Evolutionary conservation across 1,140 invertebrate genomes (phyloP), one percentile per base, ranked within the genome.

Genomic region (Aradophagus sp.): DNA sequence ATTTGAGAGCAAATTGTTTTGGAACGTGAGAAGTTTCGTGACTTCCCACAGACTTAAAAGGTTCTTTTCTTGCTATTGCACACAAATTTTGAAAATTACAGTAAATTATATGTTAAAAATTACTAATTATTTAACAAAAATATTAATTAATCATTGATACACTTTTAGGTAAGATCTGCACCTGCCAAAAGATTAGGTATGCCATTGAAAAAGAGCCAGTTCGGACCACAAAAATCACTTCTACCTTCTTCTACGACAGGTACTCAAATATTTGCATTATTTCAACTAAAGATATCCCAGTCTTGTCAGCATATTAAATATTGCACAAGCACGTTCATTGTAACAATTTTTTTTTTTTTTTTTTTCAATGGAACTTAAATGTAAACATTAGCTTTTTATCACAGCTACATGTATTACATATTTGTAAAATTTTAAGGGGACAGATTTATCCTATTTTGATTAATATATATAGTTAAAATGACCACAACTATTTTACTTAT

Each of bases 151-250:
- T 39, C 16, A 15, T 13, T 29, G 19, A 1, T 52, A 11, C 48
- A 3, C 0, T 79, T 80, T 39, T 35, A 83, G 84, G 72, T 82
- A 14, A 84, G 77, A 63, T 83, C 84, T 12, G 82, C 83, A 34
- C 77, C 82, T n/a, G 74, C 78, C 5, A 84, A 84, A 61, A 80
- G 80, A 41, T 32, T 78, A 34, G 74, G 67, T 39, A 48, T 78
- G 29, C 47, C 79, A 26, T 70, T 38, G 50, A 80, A 83, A 66
- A 81, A 78, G 67, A 78, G 77, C 39, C 82, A 85, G 35, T 83
- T 85, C 67, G 84, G 83, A 13, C 82, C 82, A 6, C 71, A 80
- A 1, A 86, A 82, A 48, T 45, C 71, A 8, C 50, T 74, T 26
- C 41, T 73, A 14, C 77, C 74, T 12, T 55, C 56, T 10, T 11